These are phyloP conservation scores for Crax fasciolata DNA, from an alignment of 2,797 vertebrate genomes.

Conservation along the genomic window DNA sequence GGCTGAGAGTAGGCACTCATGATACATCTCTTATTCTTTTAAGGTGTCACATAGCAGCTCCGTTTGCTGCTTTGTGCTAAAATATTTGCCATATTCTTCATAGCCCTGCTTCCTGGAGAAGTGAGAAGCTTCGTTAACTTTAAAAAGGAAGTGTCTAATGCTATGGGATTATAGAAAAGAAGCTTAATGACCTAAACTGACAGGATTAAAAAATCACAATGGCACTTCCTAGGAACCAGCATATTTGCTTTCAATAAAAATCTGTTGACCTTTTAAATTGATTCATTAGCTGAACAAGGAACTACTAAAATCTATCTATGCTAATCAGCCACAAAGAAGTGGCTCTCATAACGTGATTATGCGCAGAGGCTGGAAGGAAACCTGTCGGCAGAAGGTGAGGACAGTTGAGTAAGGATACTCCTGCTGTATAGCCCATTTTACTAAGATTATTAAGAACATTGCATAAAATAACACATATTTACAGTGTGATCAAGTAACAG, in stretches of 20 bases:
- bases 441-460: neutral
- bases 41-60: neutral
- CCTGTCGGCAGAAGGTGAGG: neutral
- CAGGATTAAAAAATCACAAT: accelerated
- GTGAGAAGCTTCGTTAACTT: neutral
- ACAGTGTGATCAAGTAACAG: neutral
- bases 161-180: neutral
- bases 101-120: neutral
- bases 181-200: neutral
- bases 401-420: neutral
- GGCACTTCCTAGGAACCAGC: neutral
- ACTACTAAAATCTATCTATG: accelerated
- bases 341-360: neutral
- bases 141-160: neutral
- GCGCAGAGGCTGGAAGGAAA: neutral
- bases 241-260: neutral
- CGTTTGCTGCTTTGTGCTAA: neutral
- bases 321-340: neutral
- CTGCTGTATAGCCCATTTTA: neutral
- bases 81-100: neutral
- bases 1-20: neutral
- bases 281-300: neutral
- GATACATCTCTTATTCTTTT: neutral
- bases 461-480: neutral
- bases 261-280: neutral